phyloP scores from a whole-genome alignment of 2,888 invertebrate species.

The Hybos culiciformis region DNA sequence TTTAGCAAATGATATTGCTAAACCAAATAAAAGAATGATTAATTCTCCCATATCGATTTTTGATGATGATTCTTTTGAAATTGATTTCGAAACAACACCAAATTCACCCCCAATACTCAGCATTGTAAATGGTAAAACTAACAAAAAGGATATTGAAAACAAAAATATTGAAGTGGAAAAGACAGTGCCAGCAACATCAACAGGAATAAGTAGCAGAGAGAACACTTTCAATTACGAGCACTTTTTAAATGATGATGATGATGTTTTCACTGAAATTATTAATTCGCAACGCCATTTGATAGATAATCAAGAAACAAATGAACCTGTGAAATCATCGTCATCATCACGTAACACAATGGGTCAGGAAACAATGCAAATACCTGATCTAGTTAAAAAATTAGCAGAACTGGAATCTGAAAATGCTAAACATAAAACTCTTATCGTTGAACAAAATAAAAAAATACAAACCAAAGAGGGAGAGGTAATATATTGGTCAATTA shows the following conservation, averaged over 20 bases:
- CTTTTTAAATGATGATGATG: background rate
- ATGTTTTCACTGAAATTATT: background rate
- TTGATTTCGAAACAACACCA: background rate
- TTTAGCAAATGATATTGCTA: background rate
- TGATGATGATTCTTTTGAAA: background rate
- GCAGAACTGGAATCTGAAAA: background rate
- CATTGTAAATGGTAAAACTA: background rate
- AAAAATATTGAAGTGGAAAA: too few species aligned
- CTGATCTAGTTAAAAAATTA: background rate
- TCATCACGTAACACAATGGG: background rate
- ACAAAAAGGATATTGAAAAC: background rate
- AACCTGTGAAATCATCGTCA: background rate
- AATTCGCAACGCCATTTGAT: background rate
- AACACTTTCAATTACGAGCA: background rate
- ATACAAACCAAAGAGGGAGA: slow-evolving; percentile 1
- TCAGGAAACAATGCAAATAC: background rate
- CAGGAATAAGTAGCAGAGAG: background rate
- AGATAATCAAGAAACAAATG: background rate
- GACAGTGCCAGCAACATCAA: background rate
- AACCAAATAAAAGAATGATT: background rate
- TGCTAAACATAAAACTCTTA: background rate
- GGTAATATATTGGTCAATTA: too few species aligned
- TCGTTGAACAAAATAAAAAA: background rate
- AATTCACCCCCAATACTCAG: too few species aligned
- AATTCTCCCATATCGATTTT: background rate